Evolutionary conservation across 2,113 vertebrate genomes (phyloP).

Genomic region (Hippotragus niger): DNA sequence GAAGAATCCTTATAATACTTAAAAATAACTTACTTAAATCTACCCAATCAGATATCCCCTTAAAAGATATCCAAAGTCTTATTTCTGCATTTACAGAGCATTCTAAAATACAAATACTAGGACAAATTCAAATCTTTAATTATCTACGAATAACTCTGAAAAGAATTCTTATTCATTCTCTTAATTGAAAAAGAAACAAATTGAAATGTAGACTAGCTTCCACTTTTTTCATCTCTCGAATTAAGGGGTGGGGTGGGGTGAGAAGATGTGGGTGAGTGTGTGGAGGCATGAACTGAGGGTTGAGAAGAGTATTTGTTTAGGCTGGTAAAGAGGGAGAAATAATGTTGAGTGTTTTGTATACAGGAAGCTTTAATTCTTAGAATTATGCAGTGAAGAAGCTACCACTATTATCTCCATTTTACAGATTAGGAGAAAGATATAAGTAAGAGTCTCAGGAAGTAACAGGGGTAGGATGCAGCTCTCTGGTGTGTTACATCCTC

Average conservation of each 20-base stretch:
- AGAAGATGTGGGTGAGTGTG: not conserved
- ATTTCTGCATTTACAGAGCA: not conserved
- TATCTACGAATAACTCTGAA: not conserved
- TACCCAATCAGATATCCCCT: not conserved
- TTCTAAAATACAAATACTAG: not conserved
- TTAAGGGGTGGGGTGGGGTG: not conserved
- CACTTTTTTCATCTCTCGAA: not conserved
- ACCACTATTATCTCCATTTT: not conserved
- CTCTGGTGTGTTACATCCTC: not conserved
- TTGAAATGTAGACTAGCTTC: not conserved
- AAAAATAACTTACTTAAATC: not conserved
- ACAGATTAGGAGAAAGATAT: not conserved
- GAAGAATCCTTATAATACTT: not conserved
- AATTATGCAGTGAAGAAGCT: not conserved
- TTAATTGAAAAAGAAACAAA: not conserved
- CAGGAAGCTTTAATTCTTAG: not conserved
- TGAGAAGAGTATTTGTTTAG: not conserved
- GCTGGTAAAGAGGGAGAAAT: not conserved
- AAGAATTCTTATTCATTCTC: not conserved
- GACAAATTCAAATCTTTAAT: not conserved
- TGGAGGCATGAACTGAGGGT: not conserved
- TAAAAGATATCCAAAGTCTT: not conserved
- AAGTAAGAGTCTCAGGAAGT: not conserved
- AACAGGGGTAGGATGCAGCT: not conserved
- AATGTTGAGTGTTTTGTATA: not conserved